These are phyloP conservation scores for Tetramorium simillimum DNA, from an alignment of 1,140 invertebrate species.

Conservation along the genomic window DNA sequence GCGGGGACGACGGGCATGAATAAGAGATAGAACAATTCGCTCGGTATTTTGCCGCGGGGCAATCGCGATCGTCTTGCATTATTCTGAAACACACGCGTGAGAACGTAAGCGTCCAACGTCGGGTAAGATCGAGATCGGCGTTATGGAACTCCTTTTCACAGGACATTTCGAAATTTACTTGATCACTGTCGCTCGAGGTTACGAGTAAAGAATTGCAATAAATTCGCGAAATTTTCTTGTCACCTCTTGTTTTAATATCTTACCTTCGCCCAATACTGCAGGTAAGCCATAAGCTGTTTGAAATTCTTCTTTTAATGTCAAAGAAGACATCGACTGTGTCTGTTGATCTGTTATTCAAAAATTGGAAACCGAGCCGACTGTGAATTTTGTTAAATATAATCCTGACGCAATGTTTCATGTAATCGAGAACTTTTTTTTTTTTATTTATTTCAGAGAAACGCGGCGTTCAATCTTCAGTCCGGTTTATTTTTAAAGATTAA, in stretches of 20 bases:
- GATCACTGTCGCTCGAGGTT: neutral
- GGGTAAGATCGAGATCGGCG: neutral
- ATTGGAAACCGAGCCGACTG: neutral
- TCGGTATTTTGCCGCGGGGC: neutral
- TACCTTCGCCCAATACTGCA: neutral
- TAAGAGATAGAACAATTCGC: conserved; percentile 31
- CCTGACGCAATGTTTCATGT: conserved; percentile 12
- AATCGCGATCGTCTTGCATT: neutral
- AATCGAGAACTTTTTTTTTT: conserved; percentile 20
- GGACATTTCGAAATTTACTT: neutral
- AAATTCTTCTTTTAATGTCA: neutral
- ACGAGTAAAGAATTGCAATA: neutral
- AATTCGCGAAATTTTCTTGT: neutral
- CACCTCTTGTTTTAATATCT: neutral
- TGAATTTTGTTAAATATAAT: conserved; percentile 24
- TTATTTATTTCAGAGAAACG: neutral
- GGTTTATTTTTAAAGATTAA: conserved; percentile 41
- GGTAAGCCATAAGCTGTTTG: neutral
- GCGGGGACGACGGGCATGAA: conserved; percentile 16
- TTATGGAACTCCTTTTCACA: neutral
- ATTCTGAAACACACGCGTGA: conserved; percentile 25
- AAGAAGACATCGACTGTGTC: neutral
- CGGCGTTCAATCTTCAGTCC: neutral
- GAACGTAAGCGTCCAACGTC: neutral
- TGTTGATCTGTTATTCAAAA: neutral